Evolutionary conservation across 2,113 vertebrate genomes (phyloP).

Genomic region (Heptranchias perlo): DNA sequence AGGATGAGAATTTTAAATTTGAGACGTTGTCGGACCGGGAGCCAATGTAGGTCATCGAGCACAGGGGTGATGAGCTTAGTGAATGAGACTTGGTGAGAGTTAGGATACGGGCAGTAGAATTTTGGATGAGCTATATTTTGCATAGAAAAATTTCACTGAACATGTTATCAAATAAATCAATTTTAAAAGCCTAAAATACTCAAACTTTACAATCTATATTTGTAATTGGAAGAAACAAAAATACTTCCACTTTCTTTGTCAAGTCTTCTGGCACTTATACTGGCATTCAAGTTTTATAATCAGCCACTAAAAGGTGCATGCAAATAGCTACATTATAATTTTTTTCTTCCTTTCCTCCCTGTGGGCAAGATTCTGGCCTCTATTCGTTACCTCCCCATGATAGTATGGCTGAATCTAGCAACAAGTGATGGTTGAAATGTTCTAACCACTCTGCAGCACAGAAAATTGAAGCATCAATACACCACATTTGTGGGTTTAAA

Average conservation of each 20-base stretch:
- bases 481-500: neutral
- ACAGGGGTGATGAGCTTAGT: neutral
- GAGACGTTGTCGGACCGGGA: neutral
- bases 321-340: neutral
- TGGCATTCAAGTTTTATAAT: no score
- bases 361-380: neutral
- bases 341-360: no score
- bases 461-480: neutral
- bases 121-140: no score
- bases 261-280: no score
- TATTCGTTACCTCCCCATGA: neutral
- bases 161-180: no score
- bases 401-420: neutral
- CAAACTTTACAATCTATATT: no score
- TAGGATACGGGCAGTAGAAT: neutral
- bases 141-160: no score
- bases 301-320: neutral
- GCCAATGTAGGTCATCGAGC: neutral
- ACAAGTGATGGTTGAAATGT: neutral
- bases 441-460: neutral
- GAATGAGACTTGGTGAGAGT: neutral
- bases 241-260: no score
- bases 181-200: no score
- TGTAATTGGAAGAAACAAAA: no score
- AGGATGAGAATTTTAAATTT: no score